Evolutionary conservation across 2,888 invertebrate genomes (phyloP).

Genomic region (Lampropteryx suffumata): DNA sequence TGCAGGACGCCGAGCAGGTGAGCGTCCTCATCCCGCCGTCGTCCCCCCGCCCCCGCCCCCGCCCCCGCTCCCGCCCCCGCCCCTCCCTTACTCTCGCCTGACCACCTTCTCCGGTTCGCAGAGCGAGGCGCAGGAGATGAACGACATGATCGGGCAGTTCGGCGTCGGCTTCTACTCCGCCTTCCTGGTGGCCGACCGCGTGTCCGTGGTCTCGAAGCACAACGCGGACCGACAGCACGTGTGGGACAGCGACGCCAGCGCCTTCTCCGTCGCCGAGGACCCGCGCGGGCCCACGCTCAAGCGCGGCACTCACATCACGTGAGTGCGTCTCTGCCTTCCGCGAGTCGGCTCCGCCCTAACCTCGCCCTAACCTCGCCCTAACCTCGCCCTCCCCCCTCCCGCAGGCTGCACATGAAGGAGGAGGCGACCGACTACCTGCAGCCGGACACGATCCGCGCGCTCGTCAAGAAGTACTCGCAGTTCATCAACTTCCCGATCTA

Average conservation of each 20-base stretch:
- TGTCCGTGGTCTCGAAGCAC: slow-evolving; percentile 97
- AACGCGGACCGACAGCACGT: slow-evolving; percentile 97
- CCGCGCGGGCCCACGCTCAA: slow-evolving; percentile 96
- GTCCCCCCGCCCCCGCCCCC: not conserved
- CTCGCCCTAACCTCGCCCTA: no score
- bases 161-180: slow-evolving; percentile 99
- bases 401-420: slow-evolving; percentile 95
- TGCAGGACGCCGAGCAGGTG: slow-evolving; percentile 86
- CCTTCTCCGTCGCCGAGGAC: slow-evolving; percentile 95
- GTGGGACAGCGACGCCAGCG: slow-evolving; percentile 98
- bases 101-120: slow-evolving; percentile 36
- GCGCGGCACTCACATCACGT: slow-evolving; percentile 94
- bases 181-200: slow-evolving; percentile 97
- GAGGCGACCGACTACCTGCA: slow-evolving; percentile 98
- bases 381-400: slow-evolving; percentile 23
- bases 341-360: no score
- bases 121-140: slow-evolving; percentile 87
- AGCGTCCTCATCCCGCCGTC: slow-evolving; percentile 1
- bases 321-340: no score
- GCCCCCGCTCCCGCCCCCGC: not conserved
- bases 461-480: slow-evolving; percentile 99
- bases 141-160: slow-evolving; percentile 99
- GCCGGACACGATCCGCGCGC: slow-evolving; percentile 92
- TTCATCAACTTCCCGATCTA: slow-evolving; percentile 99
- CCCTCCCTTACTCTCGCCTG: not conserved